Evolutionary conservation across 2,888 invertebrate genomes (phyloP), one percentile per base, ranked within the genome.

Genomic region (Entomobrya multifasciata): DNA sequence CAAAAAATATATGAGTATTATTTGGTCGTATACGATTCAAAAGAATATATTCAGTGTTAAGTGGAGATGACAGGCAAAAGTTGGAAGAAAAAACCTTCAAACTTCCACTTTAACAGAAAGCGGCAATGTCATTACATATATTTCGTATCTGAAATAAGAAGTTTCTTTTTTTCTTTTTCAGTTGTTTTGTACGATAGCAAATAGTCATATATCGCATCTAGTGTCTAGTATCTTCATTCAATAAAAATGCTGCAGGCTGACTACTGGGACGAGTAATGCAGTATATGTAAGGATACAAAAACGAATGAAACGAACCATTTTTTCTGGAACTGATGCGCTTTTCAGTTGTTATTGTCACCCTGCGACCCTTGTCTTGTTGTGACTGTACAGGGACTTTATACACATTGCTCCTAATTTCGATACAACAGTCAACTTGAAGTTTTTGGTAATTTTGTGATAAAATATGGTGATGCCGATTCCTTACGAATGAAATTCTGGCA

Each of bases 271-370:
- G 17, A 17, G n/a, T 27, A 17, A 52, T 49, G 52, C 49, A 30
- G 20, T 27, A 52, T 3, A 27, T 4, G 52, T n/a, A n/a, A n/a
- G n/a, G n/a, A n/a, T n/a, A n/a, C n/a, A n/a, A n/a, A n/a, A n/a
- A n/a, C n/a, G n/a, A n/a, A n/a, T n/a, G 41, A 52, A 74, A 74
- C 0, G 52, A 74, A 52, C 49, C n/a, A 44, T 44, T 77, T 57
- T 41, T 57, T 22, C 20, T 17, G 41, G 57, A 77, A 77, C 41
- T 55, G 55, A 55, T 77, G 77, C 41, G 30, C 25, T 77, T 77
- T 77, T 57, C 77, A 77, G 77, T 77, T 57, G 52, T 25, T 57
- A 77, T 77, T 77, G 77, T 77, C 77, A 57, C 77, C 52, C 57
- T 17, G 67, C 67, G n/a, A n/a, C n/a, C n/a, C n/a, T n/a, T n/a